These are phyloP conservation scores for Typhlomys cinereus DNA, from an alignment of 2,113 vertebrate species.

Conservation along the genomic window DNA sequence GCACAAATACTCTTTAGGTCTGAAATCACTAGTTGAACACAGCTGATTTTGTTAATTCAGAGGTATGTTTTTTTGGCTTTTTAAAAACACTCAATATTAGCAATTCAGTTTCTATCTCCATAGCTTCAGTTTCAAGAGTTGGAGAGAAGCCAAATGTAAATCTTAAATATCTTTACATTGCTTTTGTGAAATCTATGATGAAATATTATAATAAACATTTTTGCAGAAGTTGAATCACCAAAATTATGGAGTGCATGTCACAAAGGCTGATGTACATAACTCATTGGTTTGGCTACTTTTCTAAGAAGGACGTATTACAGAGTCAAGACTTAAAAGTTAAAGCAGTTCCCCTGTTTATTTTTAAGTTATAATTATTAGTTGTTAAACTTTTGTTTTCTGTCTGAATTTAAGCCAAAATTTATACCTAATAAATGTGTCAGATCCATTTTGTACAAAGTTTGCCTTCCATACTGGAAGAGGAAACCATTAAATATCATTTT, in stretches of 20 bases:
- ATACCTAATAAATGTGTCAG: neutral
- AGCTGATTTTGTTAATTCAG: neutral
- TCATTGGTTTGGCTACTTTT: neutral
- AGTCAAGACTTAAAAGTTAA: neutral
- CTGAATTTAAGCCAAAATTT: constrained; percentile 6
- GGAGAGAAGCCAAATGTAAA: neutral
- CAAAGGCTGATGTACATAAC: neutral
- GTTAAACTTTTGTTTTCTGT: neutral
- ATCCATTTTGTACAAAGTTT: neutral
- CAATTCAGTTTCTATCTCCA: neutral
- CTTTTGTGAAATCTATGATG: neutral
- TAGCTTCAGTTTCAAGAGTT: constrained; percentile 32
- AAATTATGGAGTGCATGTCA: neutral
- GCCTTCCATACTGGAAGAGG: neutral
- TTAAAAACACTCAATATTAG: neutral
- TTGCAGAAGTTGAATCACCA: constrained; percentile 31
- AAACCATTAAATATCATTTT: neutral
- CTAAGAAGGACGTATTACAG: neutral
- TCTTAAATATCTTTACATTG: neutral
- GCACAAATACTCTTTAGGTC: neutral
- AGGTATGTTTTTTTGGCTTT: neutral
- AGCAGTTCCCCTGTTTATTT: neutral
- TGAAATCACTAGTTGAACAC: neutral
- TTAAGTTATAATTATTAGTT: neutral
- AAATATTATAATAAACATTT: neutral